Base-by-base conservation (phyloP, 2,113 vertebrate genomes). In the Toxotes chatareus region DNA sequence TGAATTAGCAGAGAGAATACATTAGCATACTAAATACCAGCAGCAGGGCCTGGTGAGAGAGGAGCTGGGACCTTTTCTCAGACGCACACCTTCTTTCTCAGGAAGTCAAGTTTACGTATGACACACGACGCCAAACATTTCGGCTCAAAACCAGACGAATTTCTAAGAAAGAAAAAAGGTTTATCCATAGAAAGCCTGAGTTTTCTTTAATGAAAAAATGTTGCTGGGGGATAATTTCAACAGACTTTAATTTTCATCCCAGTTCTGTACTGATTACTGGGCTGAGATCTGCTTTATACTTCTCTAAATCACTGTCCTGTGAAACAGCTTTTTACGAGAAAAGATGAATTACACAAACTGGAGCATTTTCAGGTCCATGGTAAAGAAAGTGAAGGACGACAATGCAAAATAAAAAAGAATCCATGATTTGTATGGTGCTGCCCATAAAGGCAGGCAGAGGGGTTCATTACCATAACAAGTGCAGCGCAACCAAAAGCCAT, bases 381-480 rank as follows among this genome's bases (percentile, higher is more conserved):
- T 60, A 34, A 66, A 79, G 65, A 75, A 77, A 27, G 51, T 57
- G 55, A 63, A 21, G 40, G 44, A 80, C 61, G 73, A 91, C 84
- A 84, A 90, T 85, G 64, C 9, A 71, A 74, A 63, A 75, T 55
- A 1, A 38, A 82, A 11, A 59, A 64, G 27, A 4, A 59, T 55
- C 4, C 68, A 53, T 79, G 76, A 81, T 91, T 82, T 80, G 87
- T 84, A 76, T 86, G 87, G 77, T 31, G 53, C 66, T 79, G 83
- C 65, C 83, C 81, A 21, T 65, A 59, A 82, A 85, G 76, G 65
- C 78, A 65, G 84, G 82, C 89, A 32, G 74, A 66, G 82, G 84
- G 92, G 84, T 80, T 95, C 90, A 96, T 97, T 96, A 96, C 88
- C 95, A 96, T 96, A 93, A 96, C 94, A 96, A 94, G 86, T 83